Conservation (phyloP, 2,888 invertebrate species). For the Macrosiphum euphorbiae region DNA sequence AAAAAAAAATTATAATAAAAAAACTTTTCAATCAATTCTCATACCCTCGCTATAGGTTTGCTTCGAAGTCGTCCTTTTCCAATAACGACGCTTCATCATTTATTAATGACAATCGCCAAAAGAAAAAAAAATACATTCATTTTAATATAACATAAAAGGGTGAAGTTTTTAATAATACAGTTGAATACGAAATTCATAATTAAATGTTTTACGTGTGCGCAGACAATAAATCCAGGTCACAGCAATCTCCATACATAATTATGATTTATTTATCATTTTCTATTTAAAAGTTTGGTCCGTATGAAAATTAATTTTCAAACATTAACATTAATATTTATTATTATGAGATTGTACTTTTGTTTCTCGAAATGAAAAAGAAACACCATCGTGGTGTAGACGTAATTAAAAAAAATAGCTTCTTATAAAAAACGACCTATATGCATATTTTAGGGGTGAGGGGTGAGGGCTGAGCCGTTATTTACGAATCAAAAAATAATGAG, state of each 20-base stretch:
- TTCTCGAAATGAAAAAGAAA: background rate
- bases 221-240: conserved; percentile 45
- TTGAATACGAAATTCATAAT: conserved; percentile 40
- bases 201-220: conserved; percentile 34
- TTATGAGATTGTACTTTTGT: conserved; percentile 35
- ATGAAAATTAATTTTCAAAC: conserved; percentile 46
- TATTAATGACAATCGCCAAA: conserved; percentile 48
- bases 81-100: conserved; percentile 36
- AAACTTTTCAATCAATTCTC: conserved; percentile 29
- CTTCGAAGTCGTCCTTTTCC: conserved; percentile 9
- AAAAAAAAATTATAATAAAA: conserved; percentile 5
- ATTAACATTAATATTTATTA: conserved; percentile 44
- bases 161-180: conserved; percentile 48
- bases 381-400: background rate
- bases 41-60: background rate
- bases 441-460: conserved; percentile 25
- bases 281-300: conserved; percentile 44
- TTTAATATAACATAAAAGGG: conserved; percentile 39
- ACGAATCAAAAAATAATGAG: conserved; percentile 41
- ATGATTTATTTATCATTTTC: conserved; percentile 59
- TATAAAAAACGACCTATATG: conserved; percentile 1
- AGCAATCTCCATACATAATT: conserved; percentile 45
- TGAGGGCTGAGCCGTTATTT: background rate
- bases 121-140: conserved; percentile 35
- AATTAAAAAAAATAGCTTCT: conserved; percentile 46